Base-by-base conservation (phyloP, 2,888 invertebrate species). In the Dermolepida albohirtum region DNA sequence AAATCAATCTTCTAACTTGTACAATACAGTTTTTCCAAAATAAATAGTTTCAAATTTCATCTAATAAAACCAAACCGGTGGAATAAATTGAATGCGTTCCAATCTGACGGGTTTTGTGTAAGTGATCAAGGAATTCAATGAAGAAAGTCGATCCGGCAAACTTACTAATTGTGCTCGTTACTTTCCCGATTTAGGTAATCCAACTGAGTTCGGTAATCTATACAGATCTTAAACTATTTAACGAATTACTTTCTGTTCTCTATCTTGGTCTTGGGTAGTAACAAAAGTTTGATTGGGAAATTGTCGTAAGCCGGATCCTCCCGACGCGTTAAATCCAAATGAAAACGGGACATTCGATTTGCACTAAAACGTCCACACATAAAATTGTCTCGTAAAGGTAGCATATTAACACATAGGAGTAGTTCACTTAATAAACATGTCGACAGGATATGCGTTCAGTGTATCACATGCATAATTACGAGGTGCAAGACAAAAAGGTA, bases 161-260 rank as follows among this genome's bases (percentile, higher is more conserved):
- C 74, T 78, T 77, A 73, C 76, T 78, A 77, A 79, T 79, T 76
- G 78, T 77, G 75, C 77, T 78, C 79, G 78, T 72, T 79, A 78
- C 78, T 78, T 77, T 76, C 72, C 64, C 77, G 77, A 79, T 80
- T 79, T 78, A 73, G 70, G 74, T 74, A 77, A 78, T 77, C 77
- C 76, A 72, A 74, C 74, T 75, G 73, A 75, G 76, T 74, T 77
- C 75, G 70, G 75, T 79, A 78, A 80, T 79, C 80, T 79, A 78
- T 78, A 77, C 76, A 73, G 75, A 77, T 77, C 77, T 79, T 79
- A 77, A 79, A 79, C 79, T 78, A 78, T 79, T 79, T 78, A 78
- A 77, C 74, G 74, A 74, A 76, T 75, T 65, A 50, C 68, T 50
- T 64, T 52, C 63, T 41, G 57, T 49, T 54, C 55, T 43, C 49